Evolutionary conservation across 1,140 invertebrate genomes (phyloP).

Genomic region (Diorhabda elongata): DNA sequence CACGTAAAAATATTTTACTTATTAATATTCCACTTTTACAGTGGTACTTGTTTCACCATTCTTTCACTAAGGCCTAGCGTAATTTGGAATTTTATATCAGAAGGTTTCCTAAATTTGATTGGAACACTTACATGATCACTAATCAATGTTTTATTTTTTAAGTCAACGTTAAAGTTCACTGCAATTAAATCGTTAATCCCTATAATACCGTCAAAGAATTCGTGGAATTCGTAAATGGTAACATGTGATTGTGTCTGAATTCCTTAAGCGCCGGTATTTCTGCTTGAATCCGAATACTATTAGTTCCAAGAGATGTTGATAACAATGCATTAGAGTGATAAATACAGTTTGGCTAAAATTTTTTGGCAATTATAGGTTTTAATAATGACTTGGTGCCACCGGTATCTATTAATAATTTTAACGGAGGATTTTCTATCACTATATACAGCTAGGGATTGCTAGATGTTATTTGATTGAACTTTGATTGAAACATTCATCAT

Average conservation of each 20-base stretch:
- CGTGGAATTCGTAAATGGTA: not conserved
- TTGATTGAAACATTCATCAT: not conserved
- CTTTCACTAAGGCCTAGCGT: not conserved
- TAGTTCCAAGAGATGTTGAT: not conserved
- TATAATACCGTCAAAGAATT: not conserved
- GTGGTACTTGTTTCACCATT: not conserved
- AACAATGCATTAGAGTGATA: no score
- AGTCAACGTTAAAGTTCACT: not conserved
- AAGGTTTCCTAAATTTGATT: not conserved
- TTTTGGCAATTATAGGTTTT: not conserved
- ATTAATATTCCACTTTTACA: not conserved
- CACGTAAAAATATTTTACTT: not conserved
- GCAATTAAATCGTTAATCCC: slow-evolving; percentile 1
- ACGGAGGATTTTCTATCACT: not conserved
- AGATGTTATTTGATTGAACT: not conserved
- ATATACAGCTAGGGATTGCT: not conserved
- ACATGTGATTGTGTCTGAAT: not conserved
- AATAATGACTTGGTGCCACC: not conserved
- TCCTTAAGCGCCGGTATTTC: not conserved
- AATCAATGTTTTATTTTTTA: not conserved
- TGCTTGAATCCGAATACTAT: not conserved
- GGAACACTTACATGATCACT: not conserved
- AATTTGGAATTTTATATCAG: not conserved
- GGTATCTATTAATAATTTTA: not conserved
- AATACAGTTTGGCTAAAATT: not conserved